Evolutionary conservation across 2,888 invertebrate species (phyloP), one percentile per base, ranked within the genome.

Genomic region (Eupithecia centaureata): DNA sequence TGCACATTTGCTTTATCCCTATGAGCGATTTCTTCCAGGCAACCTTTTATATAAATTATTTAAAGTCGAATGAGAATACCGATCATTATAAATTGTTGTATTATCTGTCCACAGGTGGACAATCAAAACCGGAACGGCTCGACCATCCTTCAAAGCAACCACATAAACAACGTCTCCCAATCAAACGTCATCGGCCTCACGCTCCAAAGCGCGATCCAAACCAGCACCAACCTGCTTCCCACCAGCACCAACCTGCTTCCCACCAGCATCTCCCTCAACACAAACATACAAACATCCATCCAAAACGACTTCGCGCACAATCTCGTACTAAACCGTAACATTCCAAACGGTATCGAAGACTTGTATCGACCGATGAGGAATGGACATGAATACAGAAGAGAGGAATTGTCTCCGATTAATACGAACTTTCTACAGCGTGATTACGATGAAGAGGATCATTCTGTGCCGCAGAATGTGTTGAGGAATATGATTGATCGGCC

Each of bases 371-470:
- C 86, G 8, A 75, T 86, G 28, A 78, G 92, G 3, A 93, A 92
- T 73, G 93, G 92, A 0, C 91, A 92, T 72, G 92, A 91, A 0
- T 92, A 89, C 70, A 80, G 57, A 32, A 57, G 89, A 10, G 78
- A 87, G 33, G 89, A 90, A 18, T 73, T 86, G 60, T 87, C 89
- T 7, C 87, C 91, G 0, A 54, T 86, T 62, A 87, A 87, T 69
- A 12, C 32, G 0, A 88, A 85, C 84, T 91, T 90, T 84, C 82
- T 84, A 79, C 85, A 90, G 82, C 79, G 91, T 83, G 91, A 90
- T 71, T 91, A 91, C 73, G 90, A 92, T n/a, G 91, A 91, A 3
- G 90, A 91, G 32, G 91, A 90, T 15, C 86, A 84, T 65, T 78
- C 82, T 27, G 80, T 84, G 56, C 82, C 86, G 70, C 89, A 87